phyloP scores from a whole-genome alignment of 2,797 vertebrate genomes.

The Hoplostethus atlanticus region DNA sequence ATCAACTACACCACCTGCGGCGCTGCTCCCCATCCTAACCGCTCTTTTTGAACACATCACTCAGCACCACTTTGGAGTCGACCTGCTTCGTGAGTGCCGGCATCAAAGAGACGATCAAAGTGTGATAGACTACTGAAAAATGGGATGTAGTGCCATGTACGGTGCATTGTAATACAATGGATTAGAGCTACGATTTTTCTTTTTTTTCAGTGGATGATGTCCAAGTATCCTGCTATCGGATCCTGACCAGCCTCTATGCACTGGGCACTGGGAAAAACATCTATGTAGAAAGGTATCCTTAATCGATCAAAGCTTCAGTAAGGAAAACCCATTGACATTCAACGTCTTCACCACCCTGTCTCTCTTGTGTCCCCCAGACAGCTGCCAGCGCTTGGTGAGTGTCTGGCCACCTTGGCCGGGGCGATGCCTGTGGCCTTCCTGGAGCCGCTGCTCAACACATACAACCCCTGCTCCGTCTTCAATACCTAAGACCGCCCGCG shows the following conservation, averaged over 20 bases:
- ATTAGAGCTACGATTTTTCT: not conserved
- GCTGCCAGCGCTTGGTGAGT: slow-evolving; percentile 96
- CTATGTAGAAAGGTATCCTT: slow-evolving; percentile 95
- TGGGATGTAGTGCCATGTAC: slow-evolving; percentile 3
- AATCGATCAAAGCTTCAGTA: not conserved
- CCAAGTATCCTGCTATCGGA: slow-evolving; percentile 97
- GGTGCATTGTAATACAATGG: not conserved
- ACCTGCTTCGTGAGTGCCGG: slow-evolving; percentile 92
- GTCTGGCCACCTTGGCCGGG: slow-evolving; percentile 95
- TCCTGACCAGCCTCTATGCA: slow-evolving; percentile 95
- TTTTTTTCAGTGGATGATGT: slow-evolving; percentile 92
- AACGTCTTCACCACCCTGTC: not conserved
- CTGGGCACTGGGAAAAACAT: slow-evolving; percentile 99
- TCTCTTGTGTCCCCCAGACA: slow-evolving; percentile 84
- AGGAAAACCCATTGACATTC: not conserved
- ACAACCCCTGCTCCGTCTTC: slow-evolving; percentile 95
- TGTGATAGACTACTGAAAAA: slow-evolving; percentile 22
- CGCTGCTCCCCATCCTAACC: slow-evolving; percentile 95
- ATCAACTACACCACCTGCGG: slow-evolving; percentile 98
- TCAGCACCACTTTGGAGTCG: slow-evolving; percentile 94
- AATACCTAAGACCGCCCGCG: slow-evolving; percentile 94
- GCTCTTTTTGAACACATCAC: slow-evolving; percentile 97
- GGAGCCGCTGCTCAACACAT: slow-evolving; percentile 93
- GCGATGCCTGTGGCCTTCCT: slow-evolving; percentile 98
- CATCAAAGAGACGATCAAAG: slow-evolving; percentile 47